phyloP scores from a whole-genome alignment of 1,140 invertebrate species.

The Zaprionus camerounensis region DNA sequence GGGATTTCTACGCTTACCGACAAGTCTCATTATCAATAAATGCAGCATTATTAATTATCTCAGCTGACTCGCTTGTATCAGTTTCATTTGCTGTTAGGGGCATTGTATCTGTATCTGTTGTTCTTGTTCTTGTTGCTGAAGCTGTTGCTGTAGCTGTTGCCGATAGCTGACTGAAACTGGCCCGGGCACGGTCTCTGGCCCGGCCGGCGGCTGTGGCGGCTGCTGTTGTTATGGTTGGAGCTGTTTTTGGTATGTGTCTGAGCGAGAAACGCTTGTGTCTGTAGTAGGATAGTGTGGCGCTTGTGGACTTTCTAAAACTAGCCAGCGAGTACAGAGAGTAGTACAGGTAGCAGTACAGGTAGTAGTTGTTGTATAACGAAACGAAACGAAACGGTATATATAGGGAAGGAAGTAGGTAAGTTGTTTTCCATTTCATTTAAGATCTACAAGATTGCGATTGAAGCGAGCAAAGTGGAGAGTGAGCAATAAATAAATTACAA shows the following conservation, averaged over 20 bases:
- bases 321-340: constrained; percentile 50
- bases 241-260: constrained; percentile 80
- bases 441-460: not conserved
- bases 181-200: constrained; percentile 51
- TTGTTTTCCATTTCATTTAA: constrained; percentile 8
- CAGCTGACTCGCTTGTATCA: constrained; percentile 64
- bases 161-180: constrained; percentile 61
- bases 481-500: constrained; percentile 19
- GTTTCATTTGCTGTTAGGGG: constrained; percentile 71
- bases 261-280: constrained; percentile 83
- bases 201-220: constrained; percentile 45
- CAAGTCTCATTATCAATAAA: constrained; percentile 83
- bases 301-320: constrained; percentile 83
- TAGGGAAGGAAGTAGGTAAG: constrained; percentile 17
- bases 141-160: constrained; percentile 45
- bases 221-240: constrained; percentile 52
- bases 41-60: constrained; percentile 76
- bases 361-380: constrained; percentile 20
- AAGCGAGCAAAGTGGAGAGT: constrained; percentile 3
- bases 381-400: constrained; percentile 49
- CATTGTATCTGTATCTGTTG: constrained; percentile 61
- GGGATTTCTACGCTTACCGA: constrained; percentile 76
- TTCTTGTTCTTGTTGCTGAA: constrained; percentile 44
- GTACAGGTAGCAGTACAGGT: not conserved
- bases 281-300: constrained; percentile 81